Conservation (phyloP, 2,113 vertebrate species). For the Pluvianellus socialis region DNA sequence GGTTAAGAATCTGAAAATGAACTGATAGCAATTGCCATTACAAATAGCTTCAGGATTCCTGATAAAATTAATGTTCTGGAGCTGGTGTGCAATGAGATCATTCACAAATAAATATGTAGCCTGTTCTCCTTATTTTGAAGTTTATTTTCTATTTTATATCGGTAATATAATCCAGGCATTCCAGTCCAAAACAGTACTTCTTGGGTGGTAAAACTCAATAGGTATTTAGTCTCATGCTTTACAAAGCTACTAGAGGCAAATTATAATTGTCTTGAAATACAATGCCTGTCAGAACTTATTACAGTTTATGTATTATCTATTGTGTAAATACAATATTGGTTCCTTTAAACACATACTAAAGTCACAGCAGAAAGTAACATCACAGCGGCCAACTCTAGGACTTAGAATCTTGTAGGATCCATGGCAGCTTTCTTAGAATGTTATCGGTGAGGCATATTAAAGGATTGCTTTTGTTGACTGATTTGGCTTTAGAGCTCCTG, state of each 20-base stretch:
- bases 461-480: neutral
- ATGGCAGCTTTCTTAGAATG: neutral
- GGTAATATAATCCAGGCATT: slow-evolving; percentile 33
- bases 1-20: neutral
- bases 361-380: neutral
- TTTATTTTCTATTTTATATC: slow-evolving; percentile 44
- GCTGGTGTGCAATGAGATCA: neutral
- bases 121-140: slow-evolving; percentile 16
- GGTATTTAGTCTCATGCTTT: slow-evolving; percentile 43
- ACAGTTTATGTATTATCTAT: slow-evolving; percentile 48
- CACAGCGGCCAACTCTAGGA: neutral
- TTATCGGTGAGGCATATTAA: neutral
- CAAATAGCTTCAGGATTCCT: neutral
- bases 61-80: neutral
- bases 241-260: slow-evolving; percentile 35
- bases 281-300: slow-evolving; percentile 55
- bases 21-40: neutral
- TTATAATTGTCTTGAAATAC: slow-evolving; percentile 58
- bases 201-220: slow-evolving; percentile 62
- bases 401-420: neutral
- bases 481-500: neutral
- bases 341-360: neutral
- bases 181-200: slow-evolving; percentile 2
- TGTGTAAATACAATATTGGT: slow-evolving; percentile 37
- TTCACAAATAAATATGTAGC: neutral